A percentile compares a stretch with the other conserved stretches of the same genome.
Conservation (phyloP, 2,797 vertebrate genomes). For the Erethizon dorsatum region DNA sequence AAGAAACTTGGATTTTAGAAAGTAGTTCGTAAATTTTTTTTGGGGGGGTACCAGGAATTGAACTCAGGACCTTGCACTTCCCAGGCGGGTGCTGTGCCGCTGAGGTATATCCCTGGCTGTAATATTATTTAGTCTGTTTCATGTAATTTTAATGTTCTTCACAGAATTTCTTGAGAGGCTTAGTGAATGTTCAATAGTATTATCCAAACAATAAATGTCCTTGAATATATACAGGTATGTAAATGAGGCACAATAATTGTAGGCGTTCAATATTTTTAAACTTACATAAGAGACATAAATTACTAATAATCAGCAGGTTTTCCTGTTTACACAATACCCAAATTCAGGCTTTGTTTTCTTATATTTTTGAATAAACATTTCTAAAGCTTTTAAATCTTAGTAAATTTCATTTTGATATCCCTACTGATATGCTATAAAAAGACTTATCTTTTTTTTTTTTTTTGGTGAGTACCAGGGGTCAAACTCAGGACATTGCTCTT, state of each 20-base stretch:
- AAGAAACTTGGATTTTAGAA: not conserved
- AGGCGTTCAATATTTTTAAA: not conserved
- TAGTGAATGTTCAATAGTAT: not conserved
- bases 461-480: too few relatives aligned
- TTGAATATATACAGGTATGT: not conserved
- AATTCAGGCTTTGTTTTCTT: not conserved
- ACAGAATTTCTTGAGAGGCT: not conserved
- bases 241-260: not conserved
- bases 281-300: not conserved
- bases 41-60: too few relatives aligned
- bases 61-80: too few relatives aligned
- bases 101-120: not conserved
- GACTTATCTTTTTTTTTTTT: not conserved
- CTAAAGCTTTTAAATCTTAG: not conserved
- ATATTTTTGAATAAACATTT: not conserved
- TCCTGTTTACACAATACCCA: not conserved
- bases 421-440: not conserved
- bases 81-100: too few relatives aligned
- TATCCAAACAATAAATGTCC: not conserved
- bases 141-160: slow-evolving; percentile 1
- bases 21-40: not conserved
- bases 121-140: slow-evolving; percentile 30
- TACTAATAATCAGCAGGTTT: not conserved
- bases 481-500: too few relatives aligned
- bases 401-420: not conserved